Evolutionary conservation across 2,888 invertebrate species (phyloP), one percentile per base, ranked within the genome.

Genomic region (Opisthograptis luteolata): DNA sequence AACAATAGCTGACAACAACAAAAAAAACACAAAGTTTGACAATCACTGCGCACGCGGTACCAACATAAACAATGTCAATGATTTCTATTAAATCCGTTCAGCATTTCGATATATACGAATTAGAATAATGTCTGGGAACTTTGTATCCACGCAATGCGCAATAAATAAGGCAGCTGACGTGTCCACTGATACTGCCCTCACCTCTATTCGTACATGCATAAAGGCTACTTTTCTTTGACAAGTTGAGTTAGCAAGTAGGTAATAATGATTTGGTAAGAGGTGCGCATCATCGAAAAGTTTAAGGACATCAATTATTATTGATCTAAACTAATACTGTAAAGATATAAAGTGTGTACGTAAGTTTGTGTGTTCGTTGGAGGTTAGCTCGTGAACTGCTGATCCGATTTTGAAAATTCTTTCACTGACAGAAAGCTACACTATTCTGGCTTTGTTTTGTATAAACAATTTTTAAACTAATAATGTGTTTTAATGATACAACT

Each of bases 1-100:
- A n/a, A 12, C 14, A 10, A 15, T 28, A 24, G 10, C 4, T 15
- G 25, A 13, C 1, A 32, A 31, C 13, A 9, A 7, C 32, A 24
- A 8, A 43, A 28, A 14, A 37, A 52, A 28, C 19, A 5, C 40
- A 72, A 82, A 83, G 60, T 85, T 90, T 89, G 87, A 79, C 77
- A 68, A 73, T 41, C 85, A 22, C 68, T 54, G 40, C 12, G 45
- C 64, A 66, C 68, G 65, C 67, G 76, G 81, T 82, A 87, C 81
- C 79, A 76, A 79, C 83, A 87, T 87, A 88, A 89, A 88, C 88
- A 88, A 88, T 87, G 82, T 87, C 82, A 83, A 78, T 81, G 86
- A 79, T 84, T 88, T 87, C 85, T 85, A 85, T 84, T 87, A 85
- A 83, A 87, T 79, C 73, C 79, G 76, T 81, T 82, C 85, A 81